phyloP scores from a whole-genome alignment of 2,797 vertebrate species.

The Tenualosa thibaudeaui region DNA sequence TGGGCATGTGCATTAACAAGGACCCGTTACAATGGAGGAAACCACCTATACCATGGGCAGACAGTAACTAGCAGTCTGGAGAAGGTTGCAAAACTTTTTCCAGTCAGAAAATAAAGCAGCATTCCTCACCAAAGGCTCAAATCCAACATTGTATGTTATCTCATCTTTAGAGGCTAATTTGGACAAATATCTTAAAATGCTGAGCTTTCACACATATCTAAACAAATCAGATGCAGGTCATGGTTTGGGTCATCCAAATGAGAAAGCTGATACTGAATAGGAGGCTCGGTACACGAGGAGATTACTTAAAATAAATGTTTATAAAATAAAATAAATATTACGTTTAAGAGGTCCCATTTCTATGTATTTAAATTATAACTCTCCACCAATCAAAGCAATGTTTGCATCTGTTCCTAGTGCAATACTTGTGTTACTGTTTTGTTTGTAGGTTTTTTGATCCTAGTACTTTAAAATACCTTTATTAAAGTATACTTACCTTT shows the following conservation, averaged over 20 bases:
- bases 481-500: neutral
- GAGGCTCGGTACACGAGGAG: neutral
- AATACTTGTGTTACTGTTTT: neutral
- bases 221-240: conserved; percentile 6
- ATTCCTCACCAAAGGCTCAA: neutral
- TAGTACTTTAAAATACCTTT: neutral
- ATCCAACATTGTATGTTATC: neutral
- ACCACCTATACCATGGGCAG: conserved; percentile 7
- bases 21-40: neutral
- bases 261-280: neutral
- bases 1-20: conserved; percentile 1
- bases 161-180: neutral
- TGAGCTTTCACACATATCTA: neutral
- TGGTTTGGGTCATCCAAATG: conserved; percentile 7
- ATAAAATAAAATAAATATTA: neutral
- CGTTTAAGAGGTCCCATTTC: neutral
- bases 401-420: neutral
- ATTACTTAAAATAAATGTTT: neutral
- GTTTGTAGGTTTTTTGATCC: neutral
- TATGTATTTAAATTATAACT: neutral
- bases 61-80: neutral
- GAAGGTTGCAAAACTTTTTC: neutral
- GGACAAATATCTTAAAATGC: neutral
- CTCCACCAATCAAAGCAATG: neutral
- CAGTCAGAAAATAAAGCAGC: neutral